A percentile compares a stretch with the other conserved stretches of the same genome.
These are phyloP conservation scores for Drosophila sp. DNA, from an alignment of 1,140 invertebrate species.

Conservation along the genomic window DNA sequence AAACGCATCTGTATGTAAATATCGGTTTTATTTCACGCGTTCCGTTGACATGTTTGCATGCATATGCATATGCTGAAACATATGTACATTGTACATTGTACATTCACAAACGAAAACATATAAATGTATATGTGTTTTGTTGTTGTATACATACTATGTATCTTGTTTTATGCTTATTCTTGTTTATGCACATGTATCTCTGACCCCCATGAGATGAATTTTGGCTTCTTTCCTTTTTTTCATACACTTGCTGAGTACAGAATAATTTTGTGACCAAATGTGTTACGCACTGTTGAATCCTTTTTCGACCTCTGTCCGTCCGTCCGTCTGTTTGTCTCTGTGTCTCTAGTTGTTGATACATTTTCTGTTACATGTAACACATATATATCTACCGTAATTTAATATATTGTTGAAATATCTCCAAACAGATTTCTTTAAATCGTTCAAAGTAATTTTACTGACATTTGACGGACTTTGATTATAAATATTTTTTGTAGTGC, in stretches of 20 bases:
- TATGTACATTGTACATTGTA: no score
- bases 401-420: no score
- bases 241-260: conserved; percentile 3
- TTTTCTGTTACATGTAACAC: no score
- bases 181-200: conserved; percentile 38
- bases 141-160: neutral
- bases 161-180: conserved; percentile 18
- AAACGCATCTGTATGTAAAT: conserved; percentile 61
- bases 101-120: conserved; percentile 8
- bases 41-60: conserved; percentile 66
- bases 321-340: no score
- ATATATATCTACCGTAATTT: no score
- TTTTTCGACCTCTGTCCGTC: neutral
- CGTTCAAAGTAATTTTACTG: neutral
- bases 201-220: conserved; percentile 54
- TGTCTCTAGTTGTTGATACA: no score
- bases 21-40: conserved; percentile 70
- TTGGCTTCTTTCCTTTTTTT: conserved; percentile 16
- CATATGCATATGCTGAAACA: conserved; percentile 45
- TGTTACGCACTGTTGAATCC: conserved; percentile 1
- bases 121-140: conserved; percentile 17
- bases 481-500: neutral
- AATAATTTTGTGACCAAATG: conserved; percentile 5
- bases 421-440: no score
- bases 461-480: neutral